These are phyloP conservation scores for Phoxinus phoxinus DNA, from an alignment of 2,113 vertebrate species.

Conservation along the genomic window DNA sequence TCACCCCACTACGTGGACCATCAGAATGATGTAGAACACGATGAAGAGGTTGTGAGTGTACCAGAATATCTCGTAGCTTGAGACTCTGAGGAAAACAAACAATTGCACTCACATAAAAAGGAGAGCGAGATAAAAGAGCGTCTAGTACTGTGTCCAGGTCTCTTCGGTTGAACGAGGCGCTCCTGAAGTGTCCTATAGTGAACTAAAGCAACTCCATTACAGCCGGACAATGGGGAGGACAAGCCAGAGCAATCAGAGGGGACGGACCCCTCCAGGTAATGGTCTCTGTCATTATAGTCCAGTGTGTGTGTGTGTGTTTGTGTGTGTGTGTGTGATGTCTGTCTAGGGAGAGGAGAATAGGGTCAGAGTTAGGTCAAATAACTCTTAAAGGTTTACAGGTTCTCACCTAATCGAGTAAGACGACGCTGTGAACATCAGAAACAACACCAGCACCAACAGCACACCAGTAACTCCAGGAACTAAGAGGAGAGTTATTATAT, in stretches of 20 bases:
- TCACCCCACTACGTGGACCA: slow-evolving; percentile 93
- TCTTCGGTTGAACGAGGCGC: neutral
- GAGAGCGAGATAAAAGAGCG: neutral
- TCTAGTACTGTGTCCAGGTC: neutral
- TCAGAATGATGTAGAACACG: slow-evolving; percentile 91
- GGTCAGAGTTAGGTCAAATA: neutral
- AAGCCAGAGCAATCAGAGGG: neutral
- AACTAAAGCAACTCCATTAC: neutral
- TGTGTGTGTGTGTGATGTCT: neutral
- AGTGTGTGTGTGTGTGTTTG: neutral
- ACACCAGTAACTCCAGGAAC: slow-evolving; percentile 94
- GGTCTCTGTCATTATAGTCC: neutral
- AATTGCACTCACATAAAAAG: neutral
- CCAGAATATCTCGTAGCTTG: slow-evolving; percentile 97
- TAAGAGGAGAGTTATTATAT: slow-evolving; percentile 57
- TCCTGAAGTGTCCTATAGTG: slow-evolving; percentile 4
- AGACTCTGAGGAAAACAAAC: slow-evolving; percentile 77
- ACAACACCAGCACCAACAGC: slow-evolving; percentile 91
- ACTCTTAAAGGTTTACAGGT: neutral
- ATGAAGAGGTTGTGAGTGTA: slow-evolving; percentile 98
- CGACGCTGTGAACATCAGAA: slow-evolving; percentile 94
- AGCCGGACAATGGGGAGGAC: neutral
- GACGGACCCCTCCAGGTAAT: neutral
- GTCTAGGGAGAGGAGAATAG: neutral
- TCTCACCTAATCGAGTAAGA: slow-evolving; percentile 83